Evolutionary conservation across 2,888 invertebrate species (phyloP), one percentile per base, ranked within the genome.

Genomic region (Melinaea marsaeus): DNA sequence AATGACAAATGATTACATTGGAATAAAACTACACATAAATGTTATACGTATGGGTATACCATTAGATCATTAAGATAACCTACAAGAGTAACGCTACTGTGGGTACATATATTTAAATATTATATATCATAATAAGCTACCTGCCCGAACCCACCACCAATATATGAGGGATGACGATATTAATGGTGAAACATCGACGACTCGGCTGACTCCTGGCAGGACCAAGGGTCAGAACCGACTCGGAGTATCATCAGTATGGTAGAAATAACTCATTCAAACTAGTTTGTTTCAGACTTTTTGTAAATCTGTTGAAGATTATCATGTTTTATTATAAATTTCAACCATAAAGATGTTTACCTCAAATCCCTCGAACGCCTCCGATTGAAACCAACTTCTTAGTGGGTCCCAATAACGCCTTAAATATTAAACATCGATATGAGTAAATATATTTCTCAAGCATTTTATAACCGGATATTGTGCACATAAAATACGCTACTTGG

Each of bases 141-240:
- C 57, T 58, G 55, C 57, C 57, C 60, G 64, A 64, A 64, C 64
- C 64, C 64, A 58, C 60, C 64, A 64, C 64, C 64, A 45, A 22
- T 13, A 42, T 57, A 55, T 22, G 57, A 60, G 60, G 60, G 57
- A 64, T 60, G 63, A 57, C 34, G 46, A 35, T 46, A 9, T 57
- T 47, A 47, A 5, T 22, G 42, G 4, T 54, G 6, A 46, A 46
- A 45, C 46, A 51, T 11, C 32, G 22, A 9, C 13, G 37, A 51
- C 48, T 37, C 22, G 3, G 55, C n/a, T 33, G 34, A 56, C 57
- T 46, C 34, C 33, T 22, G 13, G n/a, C 51, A 42, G 32, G 13
- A 51, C 51, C 37, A 48, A 56, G 59, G 51, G 37, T 58, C 48
- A 13, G 48, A 55, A 62, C 22, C 35, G 46, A 58, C 37, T 33